Conservation (phyloP, 2,797 vertebrate genomes). For the Lacerta agilis region DNA sequence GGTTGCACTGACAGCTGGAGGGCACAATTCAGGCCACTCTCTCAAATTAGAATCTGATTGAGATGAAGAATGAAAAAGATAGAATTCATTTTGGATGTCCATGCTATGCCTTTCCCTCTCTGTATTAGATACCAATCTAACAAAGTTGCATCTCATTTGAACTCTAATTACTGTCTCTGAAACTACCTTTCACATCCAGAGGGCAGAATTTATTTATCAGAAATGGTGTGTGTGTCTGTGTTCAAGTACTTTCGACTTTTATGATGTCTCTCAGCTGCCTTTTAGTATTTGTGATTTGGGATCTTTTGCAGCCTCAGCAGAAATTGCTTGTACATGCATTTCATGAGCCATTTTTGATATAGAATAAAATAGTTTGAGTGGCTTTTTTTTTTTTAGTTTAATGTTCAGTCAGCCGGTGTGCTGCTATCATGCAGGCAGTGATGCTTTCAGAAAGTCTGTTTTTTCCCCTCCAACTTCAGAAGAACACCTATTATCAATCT, state of each 20-base stretch:
- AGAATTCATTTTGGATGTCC: background rate
- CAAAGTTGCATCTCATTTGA: background rate
- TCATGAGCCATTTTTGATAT: background rate
- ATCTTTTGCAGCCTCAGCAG: conserved; percentile 35
- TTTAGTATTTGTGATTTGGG: conserved; percentile 8
- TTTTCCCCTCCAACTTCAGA: conserved; percentile 8
- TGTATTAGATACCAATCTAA: background rate
- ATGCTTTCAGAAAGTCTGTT: background rate
- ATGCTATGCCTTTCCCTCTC: background rate
- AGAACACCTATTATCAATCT: conserved; percentile 24
- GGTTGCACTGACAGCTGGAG: background rate
- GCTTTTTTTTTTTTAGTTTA: background rate
- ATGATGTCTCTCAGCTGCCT: conserved; percentile 3
- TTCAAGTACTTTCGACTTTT: background rate
- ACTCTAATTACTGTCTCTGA: background rate
- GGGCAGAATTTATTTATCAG: background rate
- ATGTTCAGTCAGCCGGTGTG: background rate
- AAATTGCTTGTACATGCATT: conserved; percentile 3
- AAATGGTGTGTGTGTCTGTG: background rate
- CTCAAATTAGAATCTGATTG: background rate
- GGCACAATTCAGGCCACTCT: background rate
- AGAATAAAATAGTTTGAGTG: background rate
- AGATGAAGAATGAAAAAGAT: background rate
- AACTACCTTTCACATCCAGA: background rate
- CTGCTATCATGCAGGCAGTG: background rate